Conservation (phyloP, 2,797 vertebrate genomes). For the Hephaestus fuliginosus region DNA sequence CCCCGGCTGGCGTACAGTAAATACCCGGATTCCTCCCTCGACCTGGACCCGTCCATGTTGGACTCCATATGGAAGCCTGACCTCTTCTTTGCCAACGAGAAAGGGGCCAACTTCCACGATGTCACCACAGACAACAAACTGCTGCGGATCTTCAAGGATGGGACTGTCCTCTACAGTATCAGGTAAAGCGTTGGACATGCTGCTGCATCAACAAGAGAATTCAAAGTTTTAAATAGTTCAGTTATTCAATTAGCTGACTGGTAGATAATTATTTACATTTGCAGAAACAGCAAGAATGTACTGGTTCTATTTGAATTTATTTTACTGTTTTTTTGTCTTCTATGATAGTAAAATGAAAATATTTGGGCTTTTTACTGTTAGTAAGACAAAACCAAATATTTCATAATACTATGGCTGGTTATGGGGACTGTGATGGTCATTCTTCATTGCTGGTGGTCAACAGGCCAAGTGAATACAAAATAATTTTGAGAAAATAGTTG, state of each 20-base stretch:
- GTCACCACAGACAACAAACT: slow-evolving; percentile 99
- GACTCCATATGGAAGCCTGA: slow-evolving; percentile 99
- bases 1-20: slow-evolving; percentile 96
- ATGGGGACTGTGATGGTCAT: not conserved
- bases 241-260: not conserved
- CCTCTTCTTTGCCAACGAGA: slow-evolving; percentile 99
- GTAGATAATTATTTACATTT: too few relatives aligned
- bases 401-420: not conserved
- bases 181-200: slow-evolving; percentile 85
- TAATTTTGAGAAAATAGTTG: slow-evolving; percentile 11
- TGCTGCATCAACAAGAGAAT: not conserved
- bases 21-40: slow-evolving; percentile 96
- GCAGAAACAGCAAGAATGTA: not conserved
- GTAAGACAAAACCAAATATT: not conserved
- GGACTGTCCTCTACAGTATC: slow-evolving; percentile 97
- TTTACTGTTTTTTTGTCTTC: not conserved
- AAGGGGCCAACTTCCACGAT: slow-evolving; percentile 98
- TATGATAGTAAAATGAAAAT: not conserved
- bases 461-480: not conserved
- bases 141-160: slow-evolving; percentile 96
- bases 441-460: not conserved
- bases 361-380: not conserved
- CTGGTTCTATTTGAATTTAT: not conserved
- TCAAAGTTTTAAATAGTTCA: not conserved
- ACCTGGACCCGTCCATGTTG: slow-evolving; percentile 98